Percentiles rank a stretch among this genome's conserved stretches.
These are phyloP conservation scores for Morpho deidamia DNA, from an alignment of 2,888 invertebrate species.

Conservation along the genomic window DNA sequence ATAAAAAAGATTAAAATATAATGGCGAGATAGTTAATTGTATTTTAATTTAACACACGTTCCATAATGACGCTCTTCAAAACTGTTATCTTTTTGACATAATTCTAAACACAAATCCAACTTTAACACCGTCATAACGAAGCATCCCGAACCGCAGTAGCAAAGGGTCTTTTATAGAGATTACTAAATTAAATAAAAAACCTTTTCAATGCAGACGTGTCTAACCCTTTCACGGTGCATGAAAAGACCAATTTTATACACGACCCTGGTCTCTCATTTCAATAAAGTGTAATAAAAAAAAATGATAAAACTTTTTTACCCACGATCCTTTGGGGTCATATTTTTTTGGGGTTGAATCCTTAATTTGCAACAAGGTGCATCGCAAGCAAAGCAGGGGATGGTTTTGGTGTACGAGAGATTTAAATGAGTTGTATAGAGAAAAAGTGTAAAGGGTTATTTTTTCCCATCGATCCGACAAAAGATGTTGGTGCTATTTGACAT, in stretches of 20 bases:
- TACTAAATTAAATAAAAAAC: slow-evolving; percentile 35
- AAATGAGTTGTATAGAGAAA: slow-evolving; percentile 70
- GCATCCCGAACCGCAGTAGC: slow-evolving; percentile 63
- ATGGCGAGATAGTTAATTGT: too few relatives aligned
- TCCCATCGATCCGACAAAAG: slow-evolving; percentile 60
- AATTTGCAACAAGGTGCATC: slow-evolving; percentile 79
- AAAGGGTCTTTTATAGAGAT: slow-evolving; percentile 45
- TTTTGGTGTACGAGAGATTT: slow-evolving; percentile 46
- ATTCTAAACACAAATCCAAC: slow-evolving; percentile 55
- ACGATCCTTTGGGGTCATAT: slow-evolving; percentile 72
- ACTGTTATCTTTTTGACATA: slow-evolving; percentile 16
- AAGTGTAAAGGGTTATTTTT: slow-evolving; percentile 60
- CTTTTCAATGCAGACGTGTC: slow-evolving; percentile 44
- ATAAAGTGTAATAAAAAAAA: slow-evolving; percentile 64
- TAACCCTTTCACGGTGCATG: slow-evolving; percentile 30
- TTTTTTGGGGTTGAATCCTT: slow-evolving; percentile 69
- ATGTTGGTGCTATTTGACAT: slow-evolving; percentile 57
- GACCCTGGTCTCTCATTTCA: slow-evolving; percentile 77
- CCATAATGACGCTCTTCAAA: slow-evolving; percentile 5
- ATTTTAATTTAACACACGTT: too few relatives aligned
- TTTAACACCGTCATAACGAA: slow-evolving; percentile 69
- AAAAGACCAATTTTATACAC: slow-evolving; percentile 76
- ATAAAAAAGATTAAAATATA: too few relatives aligned
- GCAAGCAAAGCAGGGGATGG: slow-evolving; percentile 53
- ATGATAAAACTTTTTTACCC: slow-evolving; percentile 71